Base-by-base conservation (phyloP, 2,797 vertebrate genomes). In the Labroides dimidiatus region DNA sequence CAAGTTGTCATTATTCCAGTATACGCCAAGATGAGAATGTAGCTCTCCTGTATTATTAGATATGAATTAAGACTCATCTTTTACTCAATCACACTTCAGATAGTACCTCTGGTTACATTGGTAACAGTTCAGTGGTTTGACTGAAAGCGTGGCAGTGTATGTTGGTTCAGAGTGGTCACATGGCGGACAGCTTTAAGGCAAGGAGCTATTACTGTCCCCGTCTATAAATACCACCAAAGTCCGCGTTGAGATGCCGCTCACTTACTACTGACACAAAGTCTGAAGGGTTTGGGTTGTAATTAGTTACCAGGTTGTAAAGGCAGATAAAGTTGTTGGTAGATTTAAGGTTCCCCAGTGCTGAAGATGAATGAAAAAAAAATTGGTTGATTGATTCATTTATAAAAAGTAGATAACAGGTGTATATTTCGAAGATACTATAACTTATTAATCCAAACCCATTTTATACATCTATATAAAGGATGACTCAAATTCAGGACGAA, bases 181-280 rank as follows among this genome's bases (percentile, higher is more conserved):
- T 84, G 78, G 70, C 11, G 12, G 73, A 77, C 79, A 85, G 87
- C 86, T 88, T 87, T 82, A 87, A 87, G 74, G 61, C 81, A 75
- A 52, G 33, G 68, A 81, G 82, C 86, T 89, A 77, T 87, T 82
- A 84, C 65, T 23, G 83, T 82, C 55, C 49, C 33, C 0, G 23
- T 65, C 89, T 93, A 89, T 89, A 85, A 85, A 92, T 92, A 92
- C 48, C 63, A 13, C 39, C 21, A 56, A 64, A 84, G 82, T 81
- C 79, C 21, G n/a, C 13, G 16, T 69, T 16, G 56, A 70, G 77
- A 80, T 45, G 71, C 53, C 64, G 59, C 65, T 76, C 59, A 33
- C 63, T 64, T 70, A 60, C 30, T 20, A 81, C 58, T 59, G 68
- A 67, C 36, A 69, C 64, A 82, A 75, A 78, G 73, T 68, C 43